These are phyloP conservation scores for Toxonevra muliebris DNA, from an alignment of 2,888 invertebrate genomes.

Conservation along the genomic window DNA sequence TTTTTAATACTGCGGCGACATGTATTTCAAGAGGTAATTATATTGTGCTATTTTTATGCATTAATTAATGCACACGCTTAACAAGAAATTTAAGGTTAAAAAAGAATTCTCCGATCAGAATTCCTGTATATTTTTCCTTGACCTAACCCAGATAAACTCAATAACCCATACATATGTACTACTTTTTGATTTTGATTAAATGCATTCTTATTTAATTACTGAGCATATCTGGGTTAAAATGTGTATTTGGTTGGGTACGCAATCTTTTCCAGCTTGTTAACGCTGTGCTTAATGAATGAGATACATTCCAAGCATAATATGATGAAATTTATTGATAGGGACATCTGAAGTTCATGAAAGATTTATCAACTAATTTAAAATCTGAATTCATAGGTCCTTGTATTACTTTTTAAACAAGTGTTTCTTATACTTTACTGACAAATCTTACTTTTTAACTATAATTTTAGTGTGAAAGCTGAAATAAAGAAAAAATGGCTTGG, in stretches of 20 bases:
- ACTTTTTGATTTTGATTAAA: too few relatives aligned
- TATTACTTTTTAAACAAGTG: background rate
- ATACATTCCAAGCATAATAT: constrained; percentile 17
- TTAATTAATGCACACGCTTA: too few relatives aligned
- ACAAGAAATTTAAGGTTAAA: too few relatives aligned
- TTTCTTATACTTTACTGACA: background rate
- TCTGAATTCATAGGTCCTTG: background rate
- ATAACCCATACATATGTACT: too few relatives aligned
- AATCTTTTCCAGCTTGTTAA: background rate
- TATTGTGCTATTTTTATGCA: too few relatives aligned
- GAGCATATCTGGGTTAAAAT: too few relatives aligned
- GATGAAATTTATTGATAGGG: constrained; percentile 41
- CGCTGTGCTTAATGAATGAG: too few relatives aligned
- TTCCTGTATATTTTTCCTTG: background rate
- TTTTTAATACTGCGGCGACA: too few relatives aligned
- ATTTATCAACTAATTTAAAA: constrained; percentile 38
- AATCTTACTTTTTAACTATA: background rate
- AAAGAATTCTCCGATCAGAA: background rate
- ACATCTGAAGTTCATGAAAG: constrained; percentile 38
- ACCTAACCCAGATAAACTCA: too few relatives aligned
- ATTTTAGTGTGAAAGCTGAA: background rate
- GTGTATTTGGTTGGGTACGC: too few relatives aligned
- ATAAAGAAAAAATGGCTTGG: background rate
- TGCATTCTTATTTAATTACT: too few relatives aligned
- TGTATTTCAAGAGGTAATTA: too few relatives aligned